Percentiles rank a stretch among this genome's conserved stretches.
Evolutionary conservation across 2,113 vertebrate species (phyloP).

Genomic region (Cnemophilus loriae): DNA sequence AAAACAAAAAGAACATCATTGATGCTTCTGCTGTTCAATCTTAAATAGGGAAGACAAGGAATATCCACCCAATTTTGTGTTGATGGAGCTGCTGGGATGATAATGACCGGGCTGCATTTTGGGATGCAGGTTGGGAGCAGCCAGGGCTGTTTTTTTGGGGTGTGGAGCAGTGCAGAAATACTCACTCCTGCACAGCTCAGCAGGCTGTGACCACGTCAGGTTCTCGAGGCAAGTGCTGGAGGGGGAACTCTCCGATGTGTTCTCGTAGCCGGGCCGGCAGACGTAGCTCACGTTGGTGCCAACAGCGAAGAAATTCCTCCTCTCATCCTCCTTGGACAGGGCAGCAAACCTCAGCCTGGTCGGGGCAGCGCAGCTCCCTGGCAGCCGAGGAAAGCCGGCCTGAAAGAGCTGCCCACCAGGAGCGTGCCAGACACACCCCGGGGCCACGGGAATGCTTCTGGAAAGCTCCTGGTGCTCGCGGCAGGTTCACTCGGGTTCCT

Average conservation of each 20-base stretch:
- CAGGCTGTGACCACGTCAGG: constrained; percentile 17
- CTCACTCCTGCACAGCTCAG: constrained; percentile 58
- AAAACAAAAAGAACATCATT: too few relatives aligned
- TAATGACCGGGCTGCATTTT: fast-evolving
- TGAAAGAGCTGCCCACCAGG: background rate
- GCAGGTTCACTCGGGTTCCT: fast-evolving
- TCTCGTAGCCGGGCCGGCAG: constrained; percentile 58
- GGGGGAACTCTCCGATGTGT: background rate
- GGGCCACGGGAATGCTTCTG: fast-evolving
- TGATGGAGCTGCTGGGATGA: background rate
- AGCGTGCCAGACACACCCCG: fast-evolving
- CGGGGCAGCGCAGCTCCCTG: constrained; percentile 21
- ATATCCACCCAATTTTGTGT: fast-evolving
- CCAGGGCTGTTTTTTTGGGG: background rate
- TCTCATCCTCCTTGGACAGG: background rate
- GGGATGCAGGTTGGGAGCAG: background rate
- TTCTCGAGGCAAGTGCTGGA: constrained; percentile 37
- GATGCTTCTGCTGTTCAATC: background rate
- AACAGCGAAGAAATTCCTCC: background rate
- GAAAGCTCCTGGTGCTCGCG: fast-evolving
- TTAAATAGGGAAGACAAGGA: background rate
- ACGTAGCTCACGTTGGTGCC: constrained; percentile 12
- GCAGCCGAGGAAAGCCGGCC: background rate
- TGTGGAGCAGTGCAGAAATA: background rate
- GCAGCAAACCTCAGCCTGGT: background rate